Conservation (phyloP, 2,888 invertebrate genomes). For the Pediacus dermestoides region DNA sequence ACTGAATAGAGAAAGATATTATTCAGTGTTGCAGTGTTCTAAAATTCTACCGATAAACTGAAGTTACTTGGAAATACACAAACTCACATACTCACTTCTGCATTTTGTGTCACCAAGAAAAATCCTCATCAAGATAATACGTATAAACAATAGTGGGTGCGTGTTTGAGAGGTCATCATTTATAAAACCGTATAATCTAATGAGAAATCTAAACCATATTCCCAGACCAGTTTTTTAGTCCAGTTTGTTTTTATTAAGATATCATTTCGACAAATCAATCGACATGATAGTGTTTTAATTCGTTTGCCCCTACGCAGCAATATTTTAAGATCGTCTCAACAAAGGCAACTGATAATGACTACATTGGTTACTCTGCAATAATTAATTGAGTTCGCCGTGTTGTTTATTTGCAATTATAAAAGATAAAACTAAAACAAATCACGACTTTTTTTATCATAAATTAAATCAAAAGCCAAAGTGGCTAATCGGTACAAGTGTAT, state of each 20-base stretch:
- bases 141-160: no score
- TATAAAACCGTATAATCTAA: no score
- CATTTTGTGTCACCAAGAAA: no score
- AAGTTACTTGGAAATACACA: no score
- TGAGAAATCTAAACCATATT: conserved; percentile 17
- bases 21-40: no score
- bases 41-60: no score
- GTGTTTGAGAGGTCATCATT: no score
- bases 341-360: conserved; percentile 30
- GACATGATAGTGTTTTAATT: conserved; percentile 14
- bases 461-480: conserved; percentile 32
- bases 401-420: conserved; percentile 31
- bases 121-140: no score
- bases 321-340: conserved; percentile 27
- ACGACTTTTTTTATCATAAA: conserved; percentile 37
- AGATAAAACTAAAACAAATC: conserved; percentile 32
- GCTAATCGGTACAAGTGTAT: conserved; percentile 21
- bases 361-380: conserved; percentile 28
- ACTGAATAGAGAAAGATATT: no score
- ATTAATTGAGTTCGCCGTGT: conserved; percentile 32
- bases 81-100: no score
- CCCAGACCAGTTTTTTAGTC: conserved; percentile 12
- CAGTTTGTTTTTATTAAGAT: conserved; percentile 17
- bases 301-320: conserved; percentile 14
- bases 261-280: conserved; percentile 20